These are phyloP conservation scores for Eupristina koningsbergeri DNA, from an alignment of 1,140 invertebrate genomes.

Conservation along the genomic window DNA sequence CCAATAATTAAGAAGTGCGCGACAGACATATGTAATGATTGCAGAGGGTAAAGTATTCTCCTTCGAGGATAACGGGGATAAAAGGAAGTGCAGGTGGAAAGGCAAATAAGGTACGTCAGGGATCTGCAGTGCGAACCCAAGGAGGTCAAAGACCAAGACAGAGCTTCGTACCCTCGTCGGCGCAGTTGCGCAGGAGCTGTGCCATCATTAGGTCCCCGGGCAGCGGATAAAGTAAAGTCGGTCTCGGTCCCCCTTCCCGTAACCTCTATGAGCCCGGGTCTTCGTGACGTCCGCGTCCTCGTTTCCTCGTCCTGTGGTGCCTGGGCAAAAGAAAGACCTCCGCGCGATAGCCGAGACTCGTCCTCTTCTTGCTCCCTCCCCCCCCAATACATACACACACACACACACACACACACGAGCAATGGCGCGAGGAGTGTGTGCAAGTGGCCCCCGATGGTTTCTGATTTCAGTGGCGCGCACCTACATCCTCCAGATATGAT, in stretches of 20 bases:
- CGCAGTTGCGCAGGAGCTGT: not conserved
- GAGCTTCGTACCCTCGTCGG: not conserved
- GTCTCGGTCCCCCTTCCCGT: not conserved
- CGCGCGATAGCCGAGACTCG: slow-evolving; percentile 6
- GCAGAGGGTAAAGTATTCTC: too few species aligned
- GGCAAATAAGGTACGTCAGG: not conserved
- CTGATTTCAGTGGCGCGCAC: not conserved
- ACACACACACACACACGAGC: too few species aligned
- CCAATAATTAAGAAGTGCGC: too few species aligned
- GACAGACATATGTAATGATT: not conserved
- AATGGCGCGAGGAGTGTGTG: not conserved
- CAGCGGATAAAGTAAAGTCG: slow-evolving; percentile 2
- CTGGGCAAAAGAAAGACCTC: slow-evolving; percentile 29
- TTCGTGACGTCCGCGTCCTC: slow-evolving; percentile 33
- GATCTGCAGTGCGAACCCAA: not conserved
- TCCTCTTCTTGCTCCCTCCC: too few species aligned
- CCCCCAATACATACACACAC: too few species aligned
- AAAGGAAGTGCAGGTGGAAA: not conserved
- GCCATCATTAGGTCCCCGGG: not conserved
- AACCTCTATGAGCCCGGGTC: not conserved
- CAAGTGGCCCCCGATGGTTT: too few species aligned
- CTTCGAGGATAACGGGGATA: not conserved
- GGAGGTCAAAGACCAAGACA: not conserved
- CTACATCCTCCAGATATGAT: too few species aligned
- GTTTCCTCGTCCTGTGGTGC: slow-evolving; percentile 35